phyloP scores from a whole-genome alignment of 2,113 vertebrate genomes.

The Vimba vimba region DNA sequence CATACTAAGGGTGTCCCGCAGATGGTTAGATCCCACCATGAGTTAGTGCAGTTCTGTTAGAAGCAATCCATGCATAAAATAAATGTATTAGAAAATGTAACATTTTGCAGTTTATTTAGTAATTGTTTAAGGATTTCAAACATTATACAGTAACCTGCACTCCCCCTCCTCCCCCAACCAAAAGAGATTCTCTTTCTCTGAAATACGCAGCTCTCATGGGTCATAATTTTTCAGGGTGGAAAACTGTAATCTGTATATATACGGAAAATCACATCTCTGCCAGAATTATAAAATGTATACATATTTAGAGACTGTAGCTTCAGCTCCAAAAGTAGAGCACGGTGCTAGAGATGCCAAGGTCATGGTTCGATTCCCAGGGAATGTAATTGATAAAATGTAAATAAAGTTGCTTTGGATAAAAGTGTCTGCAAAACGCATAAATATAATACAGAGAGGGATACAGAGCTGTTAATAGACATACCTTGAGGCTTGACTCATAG shows the following conservation, averaged over 20 bases:
- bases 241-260: too few relatives aligned
- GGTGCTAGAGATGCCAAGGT: neutral
- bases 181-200: too few relatives aligned
- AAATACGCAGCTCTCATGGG: too few relatives aligned
- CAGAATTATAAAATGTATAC: neutral
- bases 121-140: neutral
- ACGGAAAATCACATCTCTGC: too few relatives aligned
- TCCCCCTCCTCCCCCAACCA: too few relatives aligned
- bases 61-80: too few relatives aligned
- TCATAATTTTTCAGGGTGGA: too few relatives aligned
- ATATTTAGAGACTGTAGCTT: neutral
- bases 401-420: too few relatives aligned
- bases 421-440: neutral
- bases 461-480: slow-evolving; percentile 61
- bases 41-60: too few relatives aligned
- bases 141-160: neutral
- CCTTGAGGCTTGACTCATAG: slow-evolving; percentile 98
- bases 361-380: neutral
- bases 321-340: neutral
- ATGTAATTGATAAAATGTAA: neutral
- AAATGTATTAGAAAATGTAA: neutral
- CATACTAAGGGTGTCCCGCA: too few relatives aligned
- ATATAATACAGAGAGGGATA: neutral
- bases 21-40: too few relatives aligned
- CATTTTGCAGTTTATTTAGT: neutral